Evolutionary conservation across 2,797 vertebrate genomes (phyloP).

Genomic region (Pantherophis alleghaniensis): DNA sequence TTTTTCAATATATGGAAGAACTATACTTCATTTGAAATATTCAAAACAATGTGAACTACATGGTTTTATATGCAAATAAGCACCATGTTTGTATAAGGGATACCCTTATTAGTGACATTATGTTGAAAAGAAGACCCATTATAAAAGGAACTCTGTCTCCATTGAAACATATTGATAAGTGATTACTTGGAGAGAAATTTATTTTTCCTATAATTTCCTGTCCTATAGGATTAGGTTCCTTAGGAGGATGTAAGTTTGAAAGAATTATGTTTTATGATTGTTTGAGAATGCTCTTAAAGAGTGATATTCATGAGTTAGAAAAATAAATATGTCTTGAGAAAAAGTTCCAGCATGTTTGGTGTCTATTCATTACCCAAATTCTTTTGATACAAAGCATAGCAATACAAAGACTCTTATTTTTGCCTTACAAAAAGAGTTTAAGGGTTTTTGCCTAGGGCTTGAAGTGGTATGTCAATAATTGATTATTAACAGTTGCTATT

Average conservation of each 20-base stretch:
- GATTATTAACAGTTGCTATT: neutral
- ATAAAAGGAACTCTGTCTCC: neutral
- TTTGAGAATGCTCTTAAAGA: neutral
- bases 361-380: conserved; percentile 32
- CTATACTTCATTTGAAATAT: neutral
- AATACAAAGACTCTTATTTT: conserved; percentile 17
- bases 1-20: neutral
- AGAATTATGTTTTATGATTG: neutral
- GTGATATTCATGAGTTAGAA: conserved; percentile 29
- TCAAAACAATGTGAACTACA: neutral
- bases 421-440: neutral
- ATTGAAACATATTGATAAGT: neutral
- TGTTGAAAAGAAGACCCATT: neutral
- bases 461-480: neutral
- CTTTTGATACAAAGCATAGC: neutral
- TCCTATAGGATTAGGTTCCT: neutral
- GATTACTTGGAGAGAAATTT: neutral
- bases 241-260: neutral
- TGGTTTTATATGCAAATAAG: neutral
- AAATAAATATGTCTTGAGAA: conserved; percentile 49
- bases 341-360: neutral
- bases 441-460: neutral
- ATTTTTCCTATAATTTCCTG: neutral
- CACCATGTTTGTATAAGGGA: neutral
- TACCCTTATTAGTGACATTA: neutral